Conservation (phyloP, 2,113 vertebrate genomes). For the Muscicapa adusta region DNA sequence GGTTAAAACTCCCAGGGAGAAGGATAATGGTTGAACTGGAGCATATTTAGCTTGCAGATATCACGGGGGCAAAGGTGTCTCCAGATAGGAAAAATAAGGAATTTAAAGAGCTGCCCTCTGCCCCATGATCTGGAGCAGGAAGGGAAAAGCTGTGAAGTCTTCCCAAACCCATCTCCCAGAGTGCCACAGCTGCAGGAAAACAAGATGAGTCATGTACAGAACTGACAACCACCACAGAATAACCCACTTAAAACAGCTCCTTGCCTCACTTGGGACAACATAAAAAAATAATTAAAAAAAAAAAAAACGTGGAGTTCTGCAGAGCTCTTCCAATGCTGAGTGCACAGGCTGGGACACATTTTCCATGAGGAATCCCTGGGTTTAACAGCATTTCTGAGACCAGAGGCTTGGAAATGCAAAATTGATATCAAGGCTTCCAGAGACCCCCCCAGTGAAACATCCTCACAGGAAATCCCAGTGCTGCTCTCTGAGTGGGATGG, state of each 20-base stretch:
- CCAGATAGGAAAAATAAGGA: neutral
- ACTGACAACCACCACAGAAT: neutral
- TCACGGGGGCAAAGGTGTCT: neutral
- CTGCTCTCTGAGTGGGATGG: neutral
- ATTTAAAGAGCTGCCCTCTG: neutral
- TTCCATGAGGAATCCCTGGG: accelerated
- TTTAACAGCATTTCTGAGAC: neutral
- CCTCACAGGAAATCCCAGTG: neutral
- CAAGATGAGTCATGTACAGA: neutral
- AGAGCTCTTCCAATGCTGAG: neutral
- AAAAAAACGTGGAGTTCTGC: neutral
- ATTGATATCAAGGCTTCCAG: neutral
- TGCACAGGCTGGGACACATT: neutral
- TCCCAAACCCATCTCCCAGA: neutral
- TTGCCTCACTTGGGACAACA: neutral
- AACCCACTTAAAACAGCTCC: neutral
- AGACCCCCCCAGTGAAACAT: neutral
- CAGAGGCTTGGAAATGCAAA: neutral
- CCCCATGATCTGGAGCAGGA: neutral
- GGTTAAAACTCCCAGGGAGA: neutral
- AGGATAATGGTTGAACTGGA: neutral
- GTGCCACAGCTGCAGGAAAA: neutral
- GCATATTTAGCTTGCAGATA: neutral
- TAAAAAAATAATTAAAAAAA: neutral
- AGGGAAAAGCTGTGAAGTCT: neutral